Evolutionary conservation across 2,797 vertebrate species (phyloP).

Genomic region (Oophaga sylvatica): DNA sequence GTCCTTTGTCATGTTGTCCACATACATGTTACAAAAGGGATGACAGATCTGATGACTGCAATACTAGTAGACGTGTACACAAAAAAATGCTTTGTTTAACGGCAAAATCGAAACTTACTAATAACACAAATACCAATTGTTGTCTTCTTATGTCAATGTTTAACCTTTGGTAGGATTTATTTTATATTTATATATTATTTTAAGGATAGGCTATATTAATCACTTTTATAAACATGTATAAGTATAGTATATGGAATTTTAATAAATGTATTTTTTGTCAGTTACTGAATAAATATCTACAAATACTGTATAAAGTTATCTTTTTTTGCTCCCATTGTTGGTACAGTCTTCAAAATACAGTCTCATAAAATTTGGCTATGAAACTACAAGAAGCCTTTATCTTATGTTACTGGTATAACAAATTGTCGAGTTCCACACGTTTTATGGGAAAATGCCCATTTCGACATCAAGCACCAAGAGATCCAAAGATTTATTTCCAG

Average conservation of each 20-base stretch:
- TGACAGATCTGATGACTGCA: background rate
- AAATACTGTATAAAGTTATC: background rate
- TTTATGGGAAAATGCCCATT: background rate
- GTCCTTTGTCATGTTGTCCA: conserved; percentile 65
- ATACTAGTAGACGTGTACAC: background rate
- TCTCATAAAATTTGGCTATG: background rate
- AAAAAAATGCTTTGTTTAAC: background rate
- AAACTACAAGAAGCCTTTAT: background rate
- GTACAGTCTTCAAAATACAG: too few species aligned
- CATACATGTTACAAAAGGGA: conserved; percentile 56
- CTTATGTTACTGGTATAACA: background rate
- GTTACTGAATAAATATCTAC: background rate
- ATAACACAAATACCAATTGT: background rate
- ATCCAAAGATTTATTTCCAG: background rate
- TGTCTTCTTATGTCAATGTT: background rate
- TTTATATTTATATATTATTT: conserved; percentile 17
- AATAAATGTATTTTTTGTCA: background rate
- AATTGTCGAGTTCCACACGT: background rate
- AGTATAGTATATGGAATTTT: background rate
- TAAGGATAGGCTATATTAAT: background rate
- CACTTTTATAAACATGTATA: background rate
- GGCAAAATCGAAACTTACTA: background rate
- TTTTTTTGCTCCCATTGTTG: background rate
- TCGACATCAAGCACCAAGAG: background rate
- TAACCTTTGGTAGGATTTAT: conserved; percentile 4